Conservation (phyloP, 1,140 invertebrate species). For the Goniozus legneri region DNA sequence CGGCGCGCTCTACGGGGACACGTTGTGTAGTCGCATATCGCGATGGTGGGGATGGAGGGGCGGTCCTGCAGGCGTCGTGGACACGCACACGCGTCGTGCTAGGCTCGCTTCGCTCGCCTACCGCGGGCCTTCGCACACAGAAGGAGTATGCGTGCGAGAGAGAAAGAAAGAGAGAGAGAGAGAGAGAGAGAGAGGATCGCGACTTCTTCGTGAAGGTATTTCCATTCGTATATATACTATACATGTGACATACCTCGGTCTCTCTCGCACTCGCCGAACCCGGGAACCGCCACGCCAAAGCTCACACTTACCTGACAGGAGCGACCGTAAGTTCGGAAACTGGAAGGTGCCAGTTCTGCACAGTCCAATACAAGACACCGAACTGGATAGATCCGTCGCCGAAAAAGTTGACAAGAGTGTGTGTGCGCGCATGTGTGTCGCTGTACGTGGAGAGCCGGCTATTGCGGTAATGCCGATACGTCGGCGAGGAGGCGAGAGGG, state of each 20-base stretch:
- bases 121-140: slow-evolving; percentile 1
- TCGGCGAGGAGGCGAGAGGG: neutral
- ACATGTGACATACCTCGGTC: slow-evolving; percentile 8
- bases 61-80: slow-evolving; percentile 29
- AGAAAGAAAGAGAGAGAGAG: neutral
- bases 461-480: slow-evolving; percentile 3
- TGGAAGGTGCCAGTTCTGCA: slow-evolving; percentile 52
- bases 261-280: slow-evolving; percentile 23
- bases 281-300: slow-evolving; percentile 35
- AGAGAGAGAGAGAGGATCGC: neutral
- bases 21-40: neutral
- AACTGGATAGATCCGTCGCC: slow-evolving; percentile 51
- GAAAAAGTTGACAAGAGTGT: slow-evolving; percentile 22
- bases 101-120: neutral
- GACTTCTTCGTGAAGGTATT: no score
- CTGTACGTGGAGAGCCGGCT: neutral
- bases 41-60: slow-evolving; percentile 13
- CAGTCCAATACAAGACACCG: slow-evolving; percentile 54
- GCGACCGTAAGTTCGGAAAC: slow-evolving; percentile 53
- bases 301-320: slow-evolving; percentile 54
- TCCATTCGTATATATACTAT: neutral
- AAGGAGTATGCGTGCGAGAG: neutral
- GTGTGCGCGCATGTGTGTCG: neutral
- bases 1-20: neutral
- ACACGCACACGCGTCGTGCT: slow-evolving; percentile 2